A percentile compares a stretch with the other conserved stretches of the same genome.
Conservation (phyloP, 2,797 vertebrate genomes). For the Ispidina picta region DNA sequence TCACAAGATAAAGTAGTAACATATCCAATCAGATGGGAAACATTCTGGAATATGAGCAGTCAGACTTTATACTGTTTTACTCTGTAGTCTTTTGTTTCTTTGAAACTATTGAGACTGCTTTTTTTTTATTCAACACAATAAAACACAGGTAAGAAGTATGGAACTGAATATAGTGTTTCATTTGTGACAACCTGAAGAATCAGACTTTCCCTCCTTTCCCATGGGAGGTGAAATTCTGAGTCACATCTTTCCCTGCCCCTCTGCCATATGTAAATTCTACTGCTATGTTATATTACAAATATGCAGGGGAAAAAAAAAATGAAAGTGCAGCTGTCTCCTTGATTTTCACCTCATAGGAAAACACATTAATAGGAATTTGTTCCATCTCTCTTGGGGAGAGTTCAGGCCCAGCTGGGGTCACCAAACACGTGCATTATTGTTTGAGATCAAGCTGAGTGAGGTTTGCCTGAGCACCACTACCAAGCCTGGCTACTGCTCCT, state of each 20-base stretch:
- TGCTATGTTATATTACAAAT: neutral
- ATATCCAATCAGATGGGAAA: neutral
- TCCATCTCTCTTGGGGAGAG: neutral
- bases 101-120: neutral
- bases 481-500: neutral
- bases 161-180: neutral
- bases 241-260: neutral
- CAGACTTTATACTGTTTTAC: neutral
- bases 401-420: neutral
- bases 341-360: constrained; percentile 20
- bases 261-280: neutral
- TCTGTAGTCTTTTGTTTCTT: neutral
- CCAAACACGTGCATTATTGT: neutral
- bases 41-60: neutral
- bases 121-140: neutral
- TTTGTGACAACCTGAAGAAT: neutral
- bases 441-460: neutral
- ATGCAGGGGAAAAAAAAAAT: neutral
- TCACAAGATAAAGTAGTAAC: neutral
- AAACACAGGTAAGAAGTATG: neutral
- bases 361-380: constrained; percentile 2
- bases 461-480: neutral
- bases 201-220: neutral
- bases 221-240: neutral
- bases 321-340: constrained; percentile 6